Base-by-base conservation (phyloP, 64 coral and sea anemone species). In the Pocillopora damicornis region DNA sequence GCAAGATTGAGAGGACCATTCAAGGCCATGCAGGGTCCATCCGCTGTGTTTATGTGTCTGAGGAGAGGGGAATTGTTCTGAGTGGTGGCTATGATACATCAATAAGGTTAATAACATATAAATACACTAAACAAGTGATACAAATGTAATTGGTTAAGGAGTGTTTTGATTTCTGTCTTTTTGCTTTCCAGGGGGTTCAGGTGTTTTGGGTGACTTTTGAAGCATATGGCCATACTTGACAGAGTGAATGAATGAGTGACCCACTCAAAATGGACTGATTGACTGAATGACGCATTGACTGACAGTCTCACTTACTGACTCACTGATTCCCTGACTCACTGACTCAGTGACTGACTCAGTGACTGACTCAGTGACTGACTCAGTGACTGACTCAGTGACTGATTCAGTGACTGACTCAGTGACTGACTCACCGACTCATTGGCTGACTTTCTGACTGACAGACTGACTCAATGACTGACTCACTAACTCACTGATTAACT, bases 21-120 rank as follows among this genome's bases (percentile, higher is more conserved):
- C 93, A 94, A 61, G 96, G 96, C 34, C 96, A 98, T 86, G 92
- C 96, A 56, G 96, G 96, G 22, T 98, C 96, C 64, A 89, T 98
- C 26, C 82, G 90, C 81, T 94, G 96, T 92, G 89, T 98, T 60
- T 82, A 76, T 85, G 81, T 94, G 56, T 87, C 89, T 42, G 96
- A 98, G 20, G 88, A 88, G 25, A 89, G 90, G 86, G 92, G 90
- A 37, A 87, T 98, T 79, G 90, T 94, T 22, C 66, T 98, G 1
- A 98, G 96, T 79, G 96, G 96, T 37, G 93, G 96, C 37, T 98
- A 98, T 37, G 96, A 98, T 62, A 98, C 96, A 59, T 98, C 96
- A 83, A 94, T 98, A 63, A 92, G 96, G 96, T 98, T 66, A 69
- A 51, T 34, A 20, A 72, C 15, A 56, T 62, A 13, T 63, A 13